Evolutionary conservation across 2,113 vertebrate species (phyloP).

Genomic region (Oryzias celebensis): DNA sequence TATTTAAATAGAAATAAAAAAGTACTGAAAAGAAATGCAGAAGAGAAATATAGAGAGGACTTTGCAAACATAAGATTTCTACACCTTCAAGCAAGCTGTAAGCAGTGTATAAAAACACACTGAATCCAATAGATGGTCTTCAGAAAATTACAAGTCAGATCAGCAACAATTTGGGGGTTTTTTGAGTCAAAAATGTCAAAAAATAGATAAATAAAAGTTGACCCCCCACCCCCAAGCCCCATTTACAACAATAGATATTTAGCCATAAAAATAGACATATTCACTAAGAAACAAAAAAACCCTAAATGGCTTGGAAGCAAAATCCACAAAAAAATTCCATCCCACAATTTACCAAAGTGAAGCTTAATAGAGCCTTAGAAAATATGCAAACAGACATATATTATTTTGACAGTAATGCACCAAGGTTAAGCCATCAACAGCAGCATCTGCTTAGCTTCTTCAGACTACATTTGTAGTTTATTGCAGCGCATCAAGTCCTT

Average conservation of each 20-base stretch:
- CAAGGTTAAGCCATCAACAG: slow-evolving; percentile 78
- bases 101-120: no score
- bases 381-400: slow-evolving; percentile 72
- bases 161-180: no score
- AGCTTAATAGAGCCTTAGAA: slow-evolving; percentile 54
- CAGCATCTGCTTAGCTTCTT: slow-evolving; percentile 76
- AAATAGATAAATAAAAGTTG: no score
- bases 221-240: no score
- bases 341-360: slow-evolving; percentile 69
- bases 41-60: no score
- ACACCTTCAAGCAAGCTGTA: no score
- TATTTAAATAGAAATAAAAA: background rate
- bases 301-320: slow-evolving; percentile 48
- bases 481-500: slow-evolving; percentile 80
- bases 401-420: slow-evolving; percentile 84
- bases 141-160: no score
- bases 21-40: background rate
- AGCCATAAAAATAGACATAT: slow-evolving; percentile 6
- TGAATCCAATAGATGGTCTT: no score
- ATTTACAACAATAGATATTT: no score
- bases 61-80: no score
- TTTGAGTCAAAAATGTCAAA: no score
- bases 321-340: slow-evolving; percentile 31
- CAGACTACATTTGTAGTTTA: slow-evolving; percentile 76
- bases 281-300: slow-evolving; percentile 15